Base-by-base conservation (phyloP, 2,888 invertebrate genomes). In the Phengaris alcon region DNA sequence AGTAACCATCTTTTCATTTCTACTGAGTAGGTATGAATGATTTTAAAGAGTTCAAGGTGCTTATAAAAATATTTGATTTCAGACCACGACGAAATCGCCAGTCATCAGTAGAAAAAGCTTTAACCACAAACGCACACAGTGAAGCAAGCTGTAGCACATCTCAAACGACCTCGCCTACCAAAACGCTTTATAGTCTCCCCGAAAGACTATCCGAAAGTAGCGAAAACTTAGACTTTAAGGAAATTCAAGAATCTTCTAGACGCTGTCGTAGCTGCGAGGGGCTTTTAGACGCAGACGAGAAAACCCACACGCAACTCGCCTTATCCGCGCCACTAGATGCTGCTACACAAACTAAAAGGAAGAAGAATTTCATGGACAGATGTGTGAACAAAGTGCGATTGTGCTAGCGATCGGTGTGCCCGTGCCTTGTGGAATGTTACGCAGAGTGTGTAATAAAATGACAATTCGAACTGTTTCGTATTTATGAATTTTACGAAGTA, bases 311-410 rank as follows among this genome's bases (percentile, higher is more conserved):
- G 77, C 89, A 94, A 78, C 87, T 94, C 77, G 94, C 95, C 79
- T 85, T 95, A 82, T 94, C 94, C 82, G 87, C 95, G 84, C 94
- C 94, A 81, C 88, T 94, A 84, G 94, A 95, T 81, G 94, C 94
- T 81, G 86, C 92, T 80, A 94, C 93, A 75, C 95, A 95, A 83
- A 94, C 94, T 9, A 96, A 96, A 87, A 94, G 95, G 84, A 96
- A 95, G 88, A 95, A 95, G 86, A 97, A 97, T 89, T 97, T 97
- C 88, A 96, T 97, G 95, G 97, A 97, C 94, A 94, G 96, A 88
- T 97, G 96, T 90, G 96, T 97, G 82, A 96, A 96, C 91, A 97
- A 97, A 95, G 96, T 97, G 89, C 95, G 96, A 94, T 96, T 96
- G 84, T 92, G 92, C 94, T 97, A 87, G 96, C 95, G 81, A 82